Evolutionary conservation across 2,113 vertebrate species (phyloP), one percentile per base, ranked within the genome.

Genomic region (Serilophus lunatus): DNA sequence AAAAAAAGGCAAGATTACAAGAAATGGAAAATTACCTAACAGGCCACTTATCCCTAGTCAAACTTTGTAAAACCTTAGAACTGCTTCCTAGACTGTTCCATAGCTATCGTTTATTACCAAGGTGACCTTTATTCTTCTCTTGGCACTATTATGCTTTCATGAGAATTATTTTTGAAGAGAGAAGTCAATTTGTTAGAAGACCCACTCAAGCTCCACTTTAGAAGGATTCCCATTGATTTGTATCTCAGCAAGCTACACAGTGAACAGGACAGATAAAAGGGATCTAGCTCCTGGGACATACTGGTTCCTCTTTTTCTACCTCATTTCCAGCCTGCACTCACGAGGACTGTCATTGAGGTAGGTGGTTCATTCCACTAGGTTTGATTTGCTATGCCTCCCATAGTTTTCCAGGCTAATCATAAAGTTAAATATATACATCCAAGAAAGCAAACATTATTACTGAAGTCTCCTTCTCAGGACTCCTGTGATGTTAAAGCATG

Each of bases 21-120:
- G 82, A 94, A 92, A 90, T n/a, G 44, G 90, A 88, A 92, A 90
- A 91, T 78, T 92, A 82, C 63, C 82, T 80, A 83, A 86, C 18
- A 60, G 82, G 44, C n/a, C 79, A 92, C 44, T 92, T 86, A 90
- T 35, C 56, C 49, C 51, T 63, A 49, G 53, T 78, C 60, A 90
- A 90, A 88, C 68, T 68, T 59, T 9, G 47, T 71, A 88, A 90
- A 93, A 86, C 33, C 63, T 88, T 63, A 65, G 70, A 85, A 82
- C 45, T 71, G 90, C 57, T 50, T 89, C 63, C 60, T 57, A 70
- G 64, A 38, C 64, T 90, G 49, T 57, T 83, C 54, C 24, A 86
- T 3, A 71, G 42, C 56, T 86, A 64, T 78, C 92, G 56, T 90
- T 92, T 93, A 88, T 81, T 77, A 77, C 60, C 75, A 90, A 50